Percentiles rank a stretch among this genome's conserved stretches.
Conservation (phyloP, 2,888 invertebrate genomes). For the Hipparchia sbordonii region DNA sequence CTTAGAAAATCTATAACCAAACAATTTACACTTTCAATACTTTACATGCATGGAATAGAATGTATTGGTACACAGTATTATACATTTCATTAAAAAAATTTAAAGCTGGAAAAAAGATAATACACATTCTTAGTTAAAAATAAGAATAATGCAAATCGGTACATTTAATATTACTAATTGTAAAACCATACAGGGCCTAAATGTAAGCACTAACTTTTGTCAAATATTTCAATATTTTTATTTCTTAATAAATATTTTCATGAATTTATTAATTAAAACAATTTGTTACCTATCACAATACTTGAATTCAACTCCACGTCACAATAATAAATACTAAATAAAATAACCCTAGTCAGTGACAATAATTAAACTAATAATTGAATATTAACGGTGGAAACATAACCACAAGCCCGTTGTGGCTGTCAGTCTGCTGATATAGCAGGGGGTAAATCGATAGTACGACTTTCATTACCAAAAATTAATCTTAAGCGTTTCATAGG, state of each 20-base stretch:
- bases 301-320: constrained; percentile 62
- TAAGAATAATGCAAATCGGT: constrained; percentile 28
- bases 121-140: constrained; percentile 29
- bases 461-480: constrained; percentile 94
- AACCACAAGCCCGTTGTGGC: constrained; percentile 70
- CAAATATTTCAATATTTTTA: constrained; percentile 20
- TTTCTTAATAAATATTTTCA: constrained; percentile 35
- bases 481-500: constrained; percentile 93
- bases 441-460: constrained; percentile 93
- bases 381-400: constrained; percentile 79
- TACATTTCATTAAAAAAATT: constrained; percentile 32
- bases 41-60: constrained; percentile 27
- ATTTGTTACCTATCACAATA: constrained; percentile 70
- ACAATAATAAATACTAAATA: constrained; percentile 78
- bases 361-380: constrained; percentile 79
- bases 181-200: constrained; percentile 13
- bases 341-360: constrained; percentile 79
- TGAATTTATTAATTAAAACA: constrained; percentile 62
- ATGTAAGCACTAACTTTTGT: constrained; percentile 21
- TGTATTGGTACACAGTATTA: constrained; percentile 30
- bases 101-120: constrained; percentile 32
- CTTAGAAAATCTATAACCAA: constrained; percentile 37
- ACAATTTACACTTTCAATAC: constrained; percentile 30
- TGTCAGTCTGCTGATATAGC: constrained; percentile 84
- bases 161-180: constrained; percentile 7